Evolutionary conservation across 2,113 vertebrate species (phyloP).

Genomic region (Malurus elegans): DNA sequence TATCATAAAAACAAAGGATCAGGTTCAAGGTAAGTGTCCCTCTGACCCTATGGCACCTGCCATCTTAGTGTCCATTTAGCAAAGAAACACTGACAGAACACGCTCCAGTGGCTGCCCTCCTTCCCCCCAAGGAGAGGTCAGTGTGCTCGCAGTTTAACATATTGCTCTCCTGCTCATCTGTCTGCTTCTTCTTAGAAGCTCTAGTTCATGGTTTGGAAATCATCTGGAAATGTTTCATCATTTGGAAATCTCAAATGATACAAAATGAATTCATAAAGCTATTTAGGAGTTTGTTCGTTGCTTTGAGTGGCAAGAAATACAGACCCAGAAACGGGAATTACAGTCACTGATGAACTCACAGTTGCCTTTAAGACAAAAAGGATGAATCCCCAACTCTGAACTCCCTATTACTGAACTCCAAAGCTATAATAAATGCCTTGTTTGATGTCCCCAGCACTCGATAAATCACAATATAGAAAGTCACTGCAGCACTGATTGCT

Average conservation of each 20-base stretch:
- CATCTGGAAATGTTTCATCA: neutral
- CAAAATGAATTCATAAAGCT: neutral
- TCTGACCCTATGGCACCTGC: neutral
- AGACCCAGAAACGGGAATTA: neutral
- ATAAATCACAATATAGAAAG: neutral
- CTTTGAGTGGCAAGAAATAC: neutral
- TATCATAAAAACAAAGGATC: neutral
- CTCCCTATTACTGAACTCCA: neutral
- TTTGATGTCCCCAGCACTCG: neutral
- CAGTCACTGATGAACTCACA: neutral
- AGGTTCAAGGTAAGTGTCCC: neutral
- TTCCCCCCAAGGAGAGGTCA: fast-evolving
- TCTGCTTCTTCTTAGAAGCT: neutral
- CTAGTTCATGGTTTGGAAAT: neutral
- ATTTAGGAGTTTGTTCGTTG: neutral
- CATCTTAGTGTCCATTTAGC: neutral
- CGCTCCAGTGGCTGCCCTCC: neutral
- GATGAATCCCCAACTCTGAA: neutral
- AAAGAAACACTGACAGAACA: neutral
- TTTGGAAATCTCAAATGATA: neutral
- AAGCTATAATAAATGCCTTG: neutral
- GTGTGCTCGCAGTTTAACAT: neutral
- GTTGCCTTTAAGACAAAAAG: neutral
- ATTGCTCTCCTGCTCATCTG: neutral
- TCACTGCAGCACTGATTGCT: neutral